Base-by-base conservation (phyloP, 2,797 vertebrate genomes). In the Ciconia nigra region DNA sequence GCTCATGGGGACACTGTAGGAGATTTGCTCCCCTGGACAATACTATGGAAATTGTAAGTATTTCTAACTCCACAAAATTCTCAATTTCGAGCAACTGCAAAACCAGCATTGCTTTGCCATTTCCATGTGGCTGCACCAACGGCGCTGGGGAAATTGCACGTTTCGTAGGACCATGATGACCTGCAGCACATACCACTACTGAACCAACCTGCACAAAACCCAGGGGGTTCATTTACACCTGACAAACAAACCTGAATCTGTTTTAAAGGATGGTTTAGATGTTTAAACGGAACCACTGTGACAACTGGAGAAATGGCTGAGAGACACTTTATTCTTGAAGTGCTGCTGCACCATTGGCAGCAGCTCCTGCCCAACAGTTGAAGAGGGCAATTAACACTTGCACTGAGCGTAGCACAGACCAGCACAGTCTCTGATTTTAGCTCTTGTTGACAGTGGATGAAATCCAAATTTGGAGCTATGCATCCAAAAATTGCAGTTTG, bases 351-450 rank as follows among this genome's bases (percentile, higher is more conserved):
- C 18, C 17, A 3, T 8, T 1, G 7, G 39, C 63, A 76, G 31
- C 20, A 5, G 67, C 51, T 82, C 42, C 71, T n/a, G 35, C 29
- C 42, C 54, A 8, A 5, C 26, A 13, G 37, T 33, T 44, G n/a
- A 5, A 61, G 47, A 55, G 29, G 15, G 33, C 49, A 58, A 41
- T 3, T 18, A 72, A 44, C 7, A 15, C 37, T 35, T 4, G 0
- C 0, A 1, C 46, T 16, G 37, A 89, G 51, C 0, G 0, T 0
- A 1, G 73, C 7, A 5, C 13, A 14, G 37, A 41, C 7, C 65
- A 52, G 57, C 47, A 15, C 7, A 14, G 1, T 10, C n/a, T 33
- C 37, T 25, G 16, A 6, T n/a, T 78, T 85, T 39, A 85, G 57
- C 35, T 35, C 51, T 63, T 66, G 29, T 13, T 72, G 69, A 54